phyloP scores from a whole-genome alignment of 2,797 vertebrate genomes.

The Thamnophis elegans region DNA sequence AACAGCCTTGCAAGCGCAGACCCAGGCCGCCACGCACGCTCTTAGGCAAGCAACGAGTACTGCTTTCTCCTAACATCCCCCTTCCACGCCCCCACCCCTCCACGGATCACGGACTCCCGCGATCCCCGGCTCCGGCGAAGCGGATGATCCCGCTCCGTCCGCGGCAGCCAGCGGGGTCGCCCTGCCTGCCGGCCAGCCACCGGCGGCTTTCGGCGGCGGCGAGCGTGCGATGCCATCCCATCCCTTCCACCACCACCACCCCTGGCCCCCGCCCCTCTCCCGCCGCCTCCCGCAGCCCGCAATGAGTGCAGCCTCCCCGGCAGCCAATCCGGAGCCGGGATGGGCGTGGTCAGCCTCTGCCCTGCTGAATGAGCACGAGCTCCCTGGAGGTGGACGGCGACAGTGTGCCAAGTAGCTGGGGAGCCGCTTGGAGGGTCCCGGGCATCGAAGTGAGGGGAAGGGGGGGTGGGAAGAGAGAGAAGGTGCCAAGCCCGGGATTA shows the following conservation, averaged over 20 bases:
- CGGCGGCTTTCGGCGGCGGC: background rate
- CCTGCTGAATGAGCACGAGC: constrained; percentile 28
- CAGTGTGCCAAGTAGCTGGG: background rate
- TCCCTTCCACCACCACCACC: background rate
- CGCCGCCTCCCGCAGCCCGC: background rate
- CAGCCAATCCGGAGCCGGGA: constrained; percentile 19
- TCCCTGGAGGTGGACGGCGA: constrained; percentile 17
- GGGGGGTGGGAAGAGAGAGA: background rate
- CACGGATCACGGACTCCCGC: background rate
- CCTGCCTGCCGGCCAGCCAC: background rate
- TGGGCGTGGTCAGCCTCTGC: constrained; percentile 12
- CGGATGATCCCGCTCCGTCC: background rate
- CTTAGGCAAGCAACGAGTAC: background rate
- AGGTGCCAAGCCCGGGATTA: background rate
- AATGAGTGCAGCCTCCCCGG: constrained; percentile 8
- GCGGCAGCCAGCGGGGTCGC: accelerated
- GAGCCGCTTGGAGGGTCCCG: background rate
- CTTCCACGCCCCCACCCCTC: background rate
- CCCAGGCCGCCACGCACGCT: background rate
- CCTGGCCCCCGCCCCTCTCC: accelerated
- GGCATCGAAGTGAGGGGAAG: background rate
- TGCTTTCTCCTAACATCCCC: background rate
- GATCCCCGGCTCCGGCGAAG: background rate
- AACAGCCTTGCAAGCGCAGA: background rate
- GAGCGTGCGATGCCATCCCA: background rate